Evolutionary conservation across 2,797 vertebrate genomes (phyloP).

Genomic region (Pteropus rufus): DNA sequence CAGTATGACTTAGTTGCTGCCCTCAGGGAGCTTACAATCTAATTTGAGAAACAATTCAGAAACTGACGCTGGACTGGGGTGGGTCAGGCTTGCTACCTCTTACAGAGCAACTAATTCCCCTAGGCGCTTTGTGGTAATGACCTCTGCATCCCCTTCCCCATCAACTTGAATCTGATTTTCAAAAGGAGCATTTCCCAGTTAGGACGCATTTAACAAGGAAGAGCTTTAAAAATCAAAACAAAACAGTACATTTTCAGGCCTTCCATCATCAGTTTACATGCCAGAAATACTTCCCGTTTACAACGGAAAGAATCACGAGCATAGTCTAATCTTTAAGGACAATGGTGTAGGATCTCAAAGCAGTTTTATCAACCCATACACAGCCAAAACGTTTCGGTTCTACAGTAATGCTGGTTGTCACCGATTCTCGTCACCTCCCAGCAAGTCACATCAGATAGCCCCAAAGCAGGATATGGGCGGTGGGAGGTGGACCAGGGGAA

Average conservation of each 20-base stretch:
- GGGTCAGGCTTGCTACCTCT: neutral
- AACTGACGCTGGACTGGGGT: constrained; percentile 27
- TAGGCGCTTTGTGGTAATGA: neutral
- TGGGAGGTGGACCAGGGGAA: neutral
- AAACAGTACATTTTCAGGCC: constrained; percentile 23
- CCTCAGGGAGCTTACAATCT: constrained; percentile 78
- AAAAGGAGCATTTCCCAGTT: constrained; percentile 1
- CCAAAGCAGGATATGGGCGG: neutral
- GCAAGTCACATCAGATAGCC: neutral
- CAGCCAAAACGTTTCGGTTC: constrained; percentile 21
- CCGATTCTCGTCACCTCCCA: neutral
- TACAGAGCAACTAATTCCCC: constrained; percentile 32
- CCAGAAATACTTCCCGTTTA: constrained; percentile 27
- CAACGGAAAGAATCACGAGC: constrained; percentile 28
- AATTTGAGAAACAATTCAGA: constrained; percentile 54
- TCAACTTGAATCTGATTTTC: neutral
- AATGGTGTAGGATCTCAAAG: constrained; percentile 45
- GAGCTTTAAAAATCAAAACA: neutral
- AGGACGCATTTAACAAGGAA: neutral
- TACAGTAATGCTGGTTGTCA: neutral
- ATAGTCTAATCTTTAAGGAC: constrained; percentile 43
- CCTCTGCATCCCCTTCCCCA: constrained; percentile 4
- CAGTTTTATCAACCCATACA: constrained; percentile 7
- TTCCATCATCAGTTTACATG: constrained; percentile 44
- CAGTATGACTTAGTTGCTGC: constrained; percentile 55